Conservation (phyloP, 1,140 invertebrate genomes). For the Drosophila lacertosa region DNA sequence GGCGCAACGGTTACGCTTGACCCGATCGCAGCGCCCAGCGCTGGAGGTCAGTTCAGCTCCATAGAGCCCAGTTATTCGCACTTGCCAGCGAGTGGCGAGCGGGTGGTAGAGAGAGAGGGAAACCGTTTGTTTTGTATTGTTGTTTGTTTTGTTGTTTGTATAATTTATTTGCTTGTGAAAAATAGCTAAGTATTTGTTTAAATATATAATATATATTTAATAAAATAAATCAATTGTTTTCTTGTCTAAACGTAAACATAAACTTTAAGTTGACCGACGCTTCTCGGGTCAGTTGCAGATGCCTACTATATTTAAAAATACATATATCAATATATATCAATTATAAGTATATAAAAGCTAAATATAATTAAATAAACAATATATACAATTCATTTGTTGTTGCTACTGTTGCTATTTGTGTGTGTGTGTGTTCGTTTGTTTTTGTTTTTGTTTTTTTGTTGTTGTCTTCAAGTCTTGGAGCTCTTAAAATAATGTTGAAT, state of each 20-base stretch:
- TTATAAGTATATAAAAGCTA: slow-evolving; percentile 23
- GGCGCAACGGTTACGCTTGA: slow-evolving; percentile 82
- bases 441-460: slow-evolving; percentile 37
- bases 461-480: slow-evolving; percentile 75
- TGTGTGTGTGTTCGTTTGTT: too few species aligned
- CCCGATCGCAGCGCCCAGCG: slow-evolving; percentile 48
- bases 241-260: slow-evolving; percentile 50
- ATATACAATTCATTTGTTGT: slow-evolving; percentile 61
- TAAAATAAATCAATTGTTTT: slow-evolving; percentile 69
- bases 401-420: too few species aligned
- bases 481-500: slow-evolving; percentile 70
- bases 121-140: slow-evolving; percentile 44
- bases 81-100: background rate
- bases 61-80: slow-evolving; percentile 41
- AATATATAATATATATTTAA: slow-evolving; percentile 57
- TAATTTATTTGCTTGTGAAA: slow-evolving; percentile 80
- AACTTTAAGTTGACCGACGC: slow-evolving; percentile 57
- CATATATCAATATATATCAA: slow-evolving; percentile 24
- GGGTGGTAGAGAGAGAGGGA: background rate
- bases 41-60: slow-evolving; percentile 62
- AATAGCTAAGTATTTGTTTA: slow-evolving; percentile 73
- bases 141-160: slow-evolving; percentile 47
- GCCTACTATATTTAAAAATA: slow-evolving; percentile 24
- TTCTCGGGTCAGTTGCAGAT: slow-evolving; percentile 41
- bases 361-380: slow-evolving; percentile 78